Percentiles rank a stretch among this genome's conserved stretches.
Evolutionary conservation across 2,797 vertebrate genomes (phyloP).

Genomic region (Varecia variegata): DNA sequence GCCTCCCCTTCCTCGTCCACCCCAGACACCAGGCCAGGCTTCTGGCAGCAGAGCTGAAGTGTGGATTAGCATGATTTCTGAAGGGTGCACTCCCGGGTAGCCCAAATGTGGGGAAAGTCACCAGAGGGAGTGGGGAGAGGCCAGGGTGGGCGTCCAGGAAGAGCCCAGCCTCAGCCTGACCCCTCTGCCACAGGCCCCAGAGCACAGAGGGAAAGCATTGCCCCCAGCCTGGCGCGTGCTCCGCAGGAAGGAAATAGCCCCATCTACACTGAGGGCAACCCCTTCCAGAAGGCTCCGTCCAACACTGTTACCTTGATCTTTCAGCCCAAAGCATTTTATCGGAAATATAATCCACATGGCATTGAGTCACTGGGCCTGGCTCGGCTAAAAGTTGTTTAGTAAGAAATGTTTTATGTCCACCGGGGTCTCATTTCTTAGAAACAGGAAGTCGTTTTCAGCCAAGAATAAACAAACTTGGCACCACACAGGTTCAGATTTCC

Average conservation of each 20-base stretch:
- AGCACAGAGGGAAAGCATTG: background rate
- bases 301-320: background rate
- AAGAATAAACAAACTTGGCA: constrained; percentile 52
- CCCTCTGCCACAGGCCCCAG: background rate
- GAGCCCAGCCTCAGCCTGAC: too few species aligned
- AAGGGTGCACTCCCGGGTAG: background rate
- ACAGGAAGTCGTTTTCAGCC: constrained; percentile 39
- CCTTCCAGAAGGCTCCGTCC: background rate
- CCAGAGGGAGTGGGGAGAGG: fast-evolving
- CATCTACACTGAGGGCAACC: background rate
- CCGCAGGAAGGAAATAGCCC: background rate
- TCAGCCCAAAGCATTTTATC: background rate
- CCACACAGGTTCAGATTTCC: background rate
- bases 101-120: background rate
- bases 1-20: background rate
- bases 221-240: fast-evolving
- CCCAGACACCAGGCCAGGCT: background rate
- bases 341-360: background rate
- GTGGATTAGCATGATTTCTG: fast-evolving
- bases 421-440: constrained; percentile 30
- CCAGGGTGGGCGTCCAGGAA: background rate
- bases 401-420: constrained; percentile 12
- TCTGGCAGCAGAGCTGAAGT: background rate
- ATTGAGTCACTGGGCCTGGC: constrained; percentile 1
- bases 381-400: background rate